phyloP scores from a whole-genome alignment of 2,797 vertebrate species.

The Bradypus variegatus region DNA sequence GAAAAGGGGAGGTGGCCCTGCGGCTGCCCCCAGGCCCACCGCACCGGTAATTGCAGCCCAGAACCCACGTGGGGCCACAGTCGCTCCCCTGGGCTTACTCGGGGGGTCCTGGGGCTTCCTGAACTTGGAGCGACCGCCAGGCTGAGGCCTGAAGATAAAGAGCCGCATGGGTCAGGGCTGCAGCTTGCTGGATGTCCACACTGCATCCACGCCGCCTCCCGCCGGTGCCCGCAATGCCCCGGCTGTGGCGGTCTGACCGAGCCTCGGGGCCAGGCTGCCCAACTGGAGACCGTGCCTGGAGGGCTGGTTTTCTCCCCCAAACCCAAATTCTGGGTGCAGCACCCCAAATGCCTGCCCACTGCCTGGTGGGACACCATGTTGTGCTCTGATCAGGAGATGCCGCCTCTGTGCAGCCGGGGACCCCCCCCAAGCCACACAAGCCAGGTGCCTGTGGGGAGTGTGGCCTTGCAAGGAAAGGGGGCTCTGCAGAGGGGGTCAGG shows the following conservation, averaged over 20 bases:
- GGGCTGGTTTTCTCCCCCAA: not conserved
- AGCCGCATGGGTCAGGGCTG: too few relatives aligned
- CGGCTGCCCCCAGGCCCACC: fast-evolving
- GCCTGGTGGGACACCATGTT: not conserved
- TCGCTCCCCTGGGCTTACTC: not conserved
- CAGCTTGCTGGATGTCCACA: too few relatives aligned
- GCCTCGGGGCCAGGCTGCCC: too few relatives aligned
- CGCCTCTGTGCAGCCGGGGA: too few relatives aligned
- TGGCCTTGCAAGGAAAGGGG: fast-evolving
- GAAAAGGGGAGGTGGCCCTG: too few relatives aligned
- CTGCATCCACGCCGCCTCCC: too few relatives aligned
- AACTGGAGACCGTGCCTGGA: not conserved
- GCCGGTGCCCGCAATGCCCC: too few relatives aligned
- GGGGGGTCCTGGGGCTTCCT: fast-evolving
- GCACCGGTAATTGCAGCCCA: not conserved
- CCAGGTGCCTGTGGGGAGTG: too few relatives aligned
- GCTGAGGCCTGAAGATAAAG: too few relatives aligned
- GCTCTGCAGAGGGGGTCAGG: not conserved
- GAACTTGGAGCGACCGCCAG: too few relatives aligned
- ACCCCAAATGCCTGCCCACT: too few relatives aligned
- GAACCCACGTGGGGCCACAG: not conserved
- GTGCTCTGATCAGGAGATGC: not conserved
- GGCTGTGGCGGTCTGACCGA: too few relatives aligned
- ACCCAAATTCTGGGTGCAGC: not conserved
- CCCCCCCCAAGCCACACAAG: fast-evolving